These are phyloP conservation scores for Drosophila yooni DNA, from an alignment of 2,888 invertebrate species.

Conservation along the genomic window DNA sequence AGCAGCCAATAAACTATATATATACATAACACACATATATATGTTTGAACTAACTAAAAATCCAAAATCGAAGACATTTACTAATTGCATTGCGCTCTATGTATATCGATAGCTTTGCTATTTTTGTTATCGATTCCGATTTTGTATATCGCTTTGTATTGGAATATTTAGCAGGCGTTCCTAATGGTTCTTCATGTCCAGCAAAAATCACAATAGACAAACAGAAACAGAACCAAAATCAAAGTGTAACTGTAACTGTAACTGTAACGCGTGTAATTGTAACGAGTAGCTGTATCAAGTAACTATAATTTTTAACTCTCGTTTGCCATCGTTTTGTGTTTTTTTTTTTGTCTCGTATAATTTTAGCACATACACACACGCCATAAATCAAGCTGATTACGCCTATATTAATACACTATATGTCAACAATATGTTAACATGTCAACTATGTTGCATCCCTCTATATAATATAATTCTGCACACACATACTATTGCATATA, in stretches of 20 bases:
- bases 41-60: conserved; percentile 7
- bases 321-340: conserved; percentile 46
- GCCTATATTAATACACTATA: conserved; percentile 10
- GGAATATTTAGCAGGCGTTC: conserved; percentile 51
- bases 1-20: conserved; percentile 30
- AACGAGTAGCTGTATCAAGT: conserved; percentile 20
- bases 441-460: conserved; percentile 18
- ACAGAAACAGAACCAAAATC: conserved; percentile 27
- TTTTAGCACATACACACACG: conserved; percentile 32
- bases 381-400: conserved; percentile 32
- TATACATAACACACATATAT: neutral
- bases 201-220: conserved; percentile 24
- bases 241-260: conserved; percentile 30
- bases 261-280: conserved; percentile 11
- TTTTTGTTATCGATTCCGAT: conserved; percentile 2
- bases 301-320: conserved; percentile 47
- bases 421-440: conserved; percentile 20
- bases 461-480: neutral
- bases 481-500: conserved; percentile 10
- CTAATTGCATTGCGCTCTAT: neutral
- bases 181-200: conserved; percentile 43
- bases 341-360: conserved; percentile 38
- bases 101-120: conserved; percentile 11
- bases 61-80: neutral
- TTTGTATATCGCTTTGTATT: conserved; percentile 17